Evolutionary conservation across 1,140 invertebrate species (phyloP).

Genomic region (Littorina saxatilis): DNA sequence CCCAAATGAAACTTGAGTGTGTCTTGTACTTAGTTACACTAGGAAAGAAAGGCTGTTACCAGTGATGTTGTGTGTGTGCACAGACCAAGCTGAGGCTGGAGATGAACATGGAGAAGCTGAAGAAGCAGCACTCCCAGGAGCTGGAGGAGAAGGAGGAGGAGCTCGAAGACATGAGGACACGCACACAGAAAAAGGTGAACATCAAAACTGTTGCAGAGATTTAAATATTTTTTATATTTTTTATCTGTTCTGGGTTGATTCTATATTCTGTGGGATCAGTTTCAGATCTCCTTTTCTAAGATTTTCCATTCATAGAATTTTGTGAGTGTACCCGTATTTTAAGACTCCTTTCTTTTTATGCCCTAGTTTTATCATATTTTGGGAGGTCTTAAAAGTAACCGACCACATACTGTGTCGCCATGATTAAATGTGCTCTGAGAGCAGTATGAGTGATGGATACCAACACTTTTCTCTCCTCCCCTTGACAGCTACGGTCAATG

Average conservation of each 20-base stretch:
- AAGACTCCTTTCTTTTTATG: too few relatives aligned
- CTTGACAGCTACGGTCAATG: constrained; percentile 80
- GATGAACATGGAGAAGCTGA: constrained; percentile 93
- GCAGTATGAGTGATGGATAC: background rate
- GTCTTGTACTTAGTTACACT: too few relatives aligned
- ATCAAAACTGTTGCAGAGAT: too few relatives aligned
- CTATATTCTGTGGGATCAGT: background rate
- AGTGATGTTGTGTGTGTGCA: too few relatives aligned
- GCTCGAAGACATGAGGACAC: constrained; percentile 91
- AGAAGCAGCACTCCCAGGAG: constrained; percentile 89
- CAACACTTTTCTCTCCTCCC: too few relatives aligned
- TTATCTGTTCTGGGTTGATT: background rate
- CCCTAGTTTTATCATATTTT: too few relatives aligned
- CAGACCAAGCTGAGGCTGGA: constrained; percentile 90
- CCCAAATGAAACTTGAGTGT: background rate
- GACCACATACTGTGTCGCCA: too few relatives aligned
- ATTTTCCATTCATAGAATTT: background rate
- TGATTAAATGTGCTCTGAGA: background rate
- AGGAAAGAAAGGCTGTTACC: too few relatives aligned
- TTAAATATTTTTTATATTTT: too few relatives aligned
- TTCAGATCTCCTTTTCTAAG: too few relatives aligned
- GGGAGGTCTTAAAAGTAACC: background rate
- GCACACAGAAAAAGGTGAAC: constrained; percentile 90
- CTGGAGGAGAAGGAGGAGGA: constrained; percentile 93
- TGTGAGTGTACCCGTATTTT: background rate